phyloP scores from a whole-genome alignment of 2,888 invertebrate species.

The Philaethria dido region DNA sequence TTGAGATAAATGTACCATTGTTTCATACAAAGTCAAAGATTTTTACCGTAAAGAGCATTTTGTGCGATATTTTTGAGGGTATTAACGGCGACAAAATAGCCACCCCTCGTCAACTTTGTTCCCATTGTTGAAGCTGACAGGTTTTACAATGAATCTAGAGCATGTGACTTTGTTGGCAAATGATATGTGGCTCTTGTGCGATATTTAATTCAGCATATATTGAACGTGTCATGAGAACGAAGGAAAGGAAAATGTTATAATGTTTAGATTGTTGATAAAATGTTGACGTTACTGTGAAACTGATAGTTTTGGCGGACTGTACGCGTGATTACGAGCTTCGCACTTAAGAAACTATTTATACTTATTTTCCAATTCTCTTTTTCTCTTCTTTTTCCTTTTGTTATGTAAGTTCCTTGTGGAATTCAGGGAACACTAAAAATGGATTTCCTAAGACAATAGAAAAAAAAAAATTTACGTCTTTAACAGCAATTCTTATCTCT shows the following conservation, averaged over 20 bases:
- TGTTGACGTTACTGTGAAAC: neutral
- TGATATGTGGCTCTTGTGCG: constrained; percentile 23
- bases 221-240: neutral
- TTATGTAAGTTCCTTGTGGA: too few relatives aligned
- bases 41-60: constrained; percentile 16
- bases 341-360: too few relatives aligned
- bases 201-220: constrained; percentile 6
- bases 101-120: constrained; percentile 46
- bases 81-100: constrained; percentile 48
- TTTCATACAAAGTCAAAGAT: constrained; percentile 28
- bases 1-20: constrained; percentile 55
- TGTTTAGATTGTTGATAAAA: neutral
- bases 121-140: constrained; percentile 44
- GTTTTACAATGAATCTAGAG: constrained; percentile 22
- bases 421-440: too few relatives aligned
- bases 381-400: too few relatives aligned
- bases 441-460: too few relatives aligned
- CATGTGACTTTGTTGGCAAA: constrained; percentile 7
- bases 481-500: too few relatives aligned
- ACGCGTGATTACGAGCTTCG: too few relatives aligned
- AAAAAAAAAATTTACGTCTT: too few relatives aligned
- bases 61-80: constrained; percentile 41
- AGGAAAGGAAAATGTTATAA: neutral
- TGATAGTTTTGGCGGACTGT: too few relatives aligned
- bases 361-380: too few relatives aligned